Conservation (phyloP, 1,140 invertebrate species). For the Vollenhovia emeryi region DNA sequence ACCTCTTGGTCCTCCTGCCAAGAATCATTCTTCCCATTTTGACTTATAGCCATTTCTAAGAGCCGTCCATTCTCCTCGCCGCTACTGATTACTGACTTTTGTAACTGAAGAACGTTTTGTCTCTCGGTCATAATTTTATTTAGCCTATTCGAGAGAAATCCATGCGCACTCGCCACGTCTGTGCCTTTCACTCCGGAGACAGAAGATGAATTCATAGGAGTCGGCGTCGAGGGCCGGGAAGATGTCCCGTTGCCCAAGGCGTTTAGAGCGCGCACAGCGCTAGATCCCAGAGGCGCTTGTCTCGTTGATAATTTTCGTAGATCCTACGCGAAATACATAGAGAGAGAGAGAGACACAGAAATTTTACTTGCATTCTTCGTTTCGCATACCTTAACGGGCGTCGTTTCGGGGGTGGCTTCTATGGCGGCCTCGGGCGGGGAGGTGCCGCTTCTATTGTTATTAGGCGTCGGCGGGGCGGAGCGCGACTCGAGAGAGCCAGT, state of each 20-base stretch:
- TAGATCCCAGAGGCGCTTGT: constrained; percentile 85
- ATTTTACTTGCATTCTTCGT: constrained; percentile 61
- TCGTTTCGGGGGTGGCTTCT: constrained; percentile 95
- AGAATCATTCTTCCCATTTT: constrained; percentile 82
- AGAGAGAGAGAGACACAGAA: too few species aligned
- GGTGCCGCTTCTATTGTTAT: constrained; percentile 84
- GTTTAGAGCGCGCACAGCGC: constrained; percentile 88
- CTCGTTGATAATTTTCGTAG: constrained; percentile 80
- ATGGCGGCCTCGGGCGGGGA: constrained; percentile 93
- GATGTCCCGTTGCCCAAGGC: constrained; percentile 82
- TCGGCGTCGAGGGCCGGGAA: constrained; percentile 82
- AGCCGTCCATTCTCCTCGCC: constrained; percentile 72
- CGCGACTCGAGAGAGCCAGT: constrained; percentile 76
- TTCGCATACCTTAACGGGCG: constrained; percentile 89
- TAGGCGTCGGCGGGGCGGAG: constrained; percentile 82
- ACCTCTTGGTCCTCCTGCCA: constrained; percentile 87
- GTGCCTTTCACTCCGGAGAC: constrained; percentile 42
- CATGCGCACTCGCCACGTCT: constrained; percentile 65
- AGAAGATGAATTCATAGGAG: constrained; percentile 65
- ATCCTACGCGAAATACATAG: constrained; percentile 76
- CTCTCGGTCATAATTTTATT: constrained; percentile 81
- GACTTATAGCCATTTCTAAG: constrained; percentile 72
- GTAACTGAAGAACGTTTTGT: constrained; percentile 73
- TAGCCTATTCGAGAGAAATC: constrained; percentile 78
- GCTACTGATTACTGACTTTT: constrained; percentile 61